Percentiles rank a stretch among this genome's conserved stretches.
Evolutionary conservation across 2,113 vertebrate genomes (phyloP).

Genomic region (Amblyopsis rosae): DNA sequence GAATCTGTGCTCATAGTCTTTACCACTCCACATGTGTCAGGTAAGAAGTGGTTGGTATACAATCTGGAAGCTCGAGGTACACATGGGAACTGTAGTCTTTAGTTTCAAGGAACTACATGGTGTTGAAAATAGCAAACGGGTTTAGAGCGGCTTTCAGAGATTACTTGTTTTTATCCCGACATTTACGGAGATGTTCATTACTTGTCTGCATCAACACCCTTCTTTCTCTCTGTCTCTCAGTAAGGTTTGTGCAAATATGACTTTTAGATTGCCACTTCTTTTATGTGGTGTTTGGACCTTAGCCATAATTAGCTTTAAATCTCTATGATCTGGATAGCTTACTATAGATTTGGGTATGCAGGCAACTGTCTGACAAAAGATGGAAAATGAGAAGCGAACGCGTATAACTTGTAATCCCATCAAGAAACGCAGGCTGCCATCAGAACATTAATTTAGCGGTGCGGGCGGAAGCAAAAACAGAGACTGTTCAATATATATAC

Average conservation of each 20-base stretch:
- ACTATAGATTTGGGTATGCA: constrained; percentile 16
- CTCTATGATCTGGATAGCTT: constrained; percentile 21
- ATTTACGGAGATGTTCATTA: constrained; percentile 23
- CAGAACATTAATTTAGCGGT: too few relatives aligned
- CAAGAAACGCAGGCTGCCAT: background rate
- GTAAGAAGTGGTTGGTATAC: constrained; percentile 14
- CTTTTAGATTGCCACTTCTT: constrained; percentile 30
- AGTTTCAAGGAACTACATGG: constrained; percentile 55
- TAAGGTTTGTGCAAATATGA: constrained; percentile 13
- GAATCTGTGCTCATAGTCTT: constrained; percentile 5
- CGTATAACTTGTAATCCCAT: background rate
- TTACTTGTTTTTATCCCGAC: constrained; percentile 52
- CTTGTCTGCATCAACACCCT: constrained; percentile 17
- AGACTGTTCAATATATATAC: too few relatives aligned
- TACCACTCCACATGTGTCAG: background rate
- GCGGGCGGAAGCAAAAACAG: too few relatives aligned
- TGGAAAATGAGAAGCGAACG: background rate
- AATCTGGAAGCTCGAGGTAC: constrained; percentile 19
- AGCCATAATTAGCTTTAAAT: constrained; percentile 35
- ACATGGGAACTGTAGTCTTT: constrained; percentile 24
- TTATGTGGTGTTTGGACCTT: constrained; percentile 25
- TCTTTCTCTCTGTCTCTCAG: background rate
- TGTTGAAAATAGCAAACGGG: constrained; percentile 49
- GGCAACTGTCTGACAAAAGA: constrained; percentile 19
- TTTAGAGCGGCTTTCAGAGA: constrained; percentile 24